These are phyloP conservation scores for Calliopum simillimum DNA, from an alignment of 2,888 invertebrate genomes.

Conservation along the genomic window DNA sequence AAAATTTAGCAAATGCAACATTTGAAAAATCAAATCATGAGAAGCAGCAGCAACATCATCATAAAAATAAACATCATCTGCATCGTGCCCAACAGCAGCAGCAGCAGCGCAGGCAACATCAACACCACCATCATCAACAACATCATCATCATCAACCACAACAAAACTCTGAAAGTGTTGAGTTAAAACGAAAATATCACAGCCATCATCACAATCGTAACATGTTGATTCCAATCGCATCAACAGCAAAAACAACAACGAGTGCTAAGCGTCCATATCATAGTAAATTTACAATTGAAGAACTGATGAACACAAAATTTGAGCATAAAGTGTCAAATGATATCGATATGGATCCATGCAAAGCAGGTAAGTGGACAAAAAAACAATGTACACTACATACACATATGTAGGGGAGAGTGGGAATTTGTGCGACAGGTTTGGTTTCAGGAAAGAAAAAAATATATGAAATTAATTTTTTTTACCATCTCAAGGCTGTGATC, in stretches of 20 bases:
- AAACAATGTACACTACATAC: too few species aligned
- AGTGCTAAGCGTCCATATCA: constrained; percentile 53
- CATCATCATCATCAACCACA: constrained; percentile 40
- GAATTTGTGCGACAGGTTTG: too few species aligned
- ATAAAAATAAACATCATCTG: constrained; percentile 38
- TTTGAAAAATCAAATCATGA: background rate
- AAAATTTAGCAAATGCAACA: background rate
- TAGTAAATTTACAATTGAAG: constrained; percentile 74
- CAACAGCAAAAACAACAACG: constrained; percentile 29
- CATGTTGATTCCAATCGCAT: background rate
- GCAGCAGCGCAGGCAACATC: constrained; percentile 41
- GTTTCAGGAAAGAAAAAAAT: too few species aligned
- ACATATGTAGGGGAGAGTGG: too few species aligned
- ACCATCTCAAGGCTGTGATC: too few species aligned
- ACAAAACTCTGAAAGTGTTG: constrained; percentile 4
- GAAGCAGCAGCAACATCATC: constrained; percentile 30
- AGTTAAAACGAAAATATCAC: constrained; percentile 8
- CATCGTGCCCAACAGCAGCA: constrained; percentile 45
- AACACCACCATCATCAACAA: constrained; percentile 43
- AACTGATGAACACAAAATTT: constrained; percentile 75
- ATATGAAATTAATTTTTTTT: too few species aligned
- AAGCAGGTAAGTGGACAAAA: constrained; percentile 81
- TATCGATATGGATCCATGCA: constrained; percentile 86
- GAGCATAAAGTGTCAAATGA: constrained; percentile 79
- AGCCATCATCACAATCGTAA: constrained; percentile 26